These are phyloP conservation scores for Nephotettix cincticeps DNA, from an alignment of 1,140 invertebrate species.

Conservation along the genomic window DNA sequence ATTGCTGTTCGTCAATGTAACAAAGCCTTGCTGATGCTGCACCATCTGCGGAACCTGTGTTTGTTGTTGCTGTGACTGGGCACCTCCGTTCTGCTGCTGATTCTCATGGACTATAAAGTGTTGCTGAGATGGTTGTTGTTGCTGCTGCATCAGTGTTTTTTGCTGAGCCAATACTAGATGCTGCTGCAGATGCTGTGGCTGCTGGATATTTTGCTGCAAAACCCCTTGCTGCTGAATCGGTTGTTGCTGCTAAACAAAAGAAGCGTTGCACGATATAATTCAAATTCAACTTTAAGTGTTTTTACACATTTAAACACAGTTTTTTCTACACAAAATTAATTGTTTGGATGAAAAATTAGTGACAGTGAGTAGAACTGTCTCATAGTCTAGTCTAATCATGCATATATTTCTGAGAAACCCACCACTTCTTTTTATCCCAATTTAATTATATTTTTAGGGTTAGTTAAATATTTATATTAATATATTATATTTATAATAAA, in stretches of 20 bases:
- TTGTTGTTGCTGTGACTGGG: conserved; percentile 39
- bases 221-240: conserved; percentile 45
- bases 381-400: too few relatives aligned
- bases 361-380: too few relatives aligned
- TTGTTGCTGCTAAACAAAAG: background rate
- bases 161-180: conserved; percentile 41
- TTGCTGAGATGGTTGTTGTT: conserved; percentile 38
- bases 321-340: too few relatives aligned
- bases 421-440: too few relatives aligned
- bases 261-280: conserved; percentile 43
- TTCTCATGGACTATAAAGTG: conserved; percentile 40
- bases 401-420: too few relatives aligned
- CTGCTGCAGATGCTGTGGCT: conserved; percentile 50
- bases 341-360: too few relatives aligned
- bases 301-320: too few relatives aligned
- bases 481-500: too few relatives aligned
- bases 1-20: conserved; percentile 30
- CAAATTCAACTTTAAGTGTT: too few relatives aligned
- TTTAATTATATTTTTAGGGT: too few relatives aligned
- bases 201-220: conserved; percentile 47
- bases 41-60: conserved; percentile 54
- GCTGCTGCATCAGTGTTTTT: conserved; percentile 40
- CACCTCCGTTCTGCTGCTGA: conserved; percentile 30
- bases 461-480: too few relatives aligned
- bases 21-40: conserved; percentile 30